Evolutionary conservation across 2,888 invertebrate genomes (phyloP), one percentile per base, ranked within the genome.

Genomic region (Notodonta ziczac): DNA sequence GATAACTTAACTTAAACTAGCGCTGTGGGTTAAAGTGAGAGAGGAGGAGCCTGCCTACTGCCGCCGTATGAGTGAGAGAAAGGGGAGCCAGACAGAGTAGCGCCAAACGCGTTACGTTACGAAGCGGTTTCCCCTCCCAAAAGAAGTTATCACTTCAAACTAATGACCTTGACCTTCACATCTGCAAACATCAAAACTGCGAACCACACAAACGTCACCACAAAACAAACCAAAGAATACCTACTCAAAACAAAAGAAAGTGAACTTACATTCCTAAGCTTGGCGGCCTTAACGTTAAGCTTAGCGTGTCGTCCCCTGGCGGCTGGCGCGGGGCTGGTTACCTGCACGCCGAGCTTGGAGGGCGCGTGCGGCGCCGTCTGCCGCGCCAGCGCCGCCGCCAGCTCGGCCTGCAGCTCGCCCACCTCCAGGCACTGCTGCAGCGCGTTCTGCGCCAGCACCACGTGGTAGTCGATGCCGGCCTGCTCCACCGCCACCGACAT

Each of bases 401-500:
- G 95, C 94, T 99, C 99, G 83, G 98, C 97, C 87, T 98, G 98
- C 72, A 99, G 95, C 92, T 98, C 98, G 54, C 40, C 54, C 63
- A 80, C 96, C 78, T 98, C 97, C 66, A 99, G 94, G 87, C 98
- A 98, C 87, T 98, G 97, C 84, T 98, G 97, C 62, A 99, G 94
- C 44, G 99, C 98, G 89, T 98, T 98, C 95, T 99, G 99, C 14
- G 99, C 99, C 66, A 99, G 94, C 65, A 98, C 98, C 81, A 99
- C 98, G 92, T 99, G 99, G 93, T 99, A 98, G 94, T 99, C 99
- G 78, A 99, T 97, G 83, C 98, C 98, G 60, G 98, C 97, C 82
- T 98, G 97, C 91, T 99, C 98, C 74, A 99, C 97, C 54, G 98
- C 97, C 69, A 99, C 98, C 4, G 98, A 98, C 96, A 98, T 98